Evolutionary conservation across 2,797 vertebrate genomes (phyloP), one percentile per base, ranked within the genome.

Genomic region (Sebastes ruberrimus): DNA sequence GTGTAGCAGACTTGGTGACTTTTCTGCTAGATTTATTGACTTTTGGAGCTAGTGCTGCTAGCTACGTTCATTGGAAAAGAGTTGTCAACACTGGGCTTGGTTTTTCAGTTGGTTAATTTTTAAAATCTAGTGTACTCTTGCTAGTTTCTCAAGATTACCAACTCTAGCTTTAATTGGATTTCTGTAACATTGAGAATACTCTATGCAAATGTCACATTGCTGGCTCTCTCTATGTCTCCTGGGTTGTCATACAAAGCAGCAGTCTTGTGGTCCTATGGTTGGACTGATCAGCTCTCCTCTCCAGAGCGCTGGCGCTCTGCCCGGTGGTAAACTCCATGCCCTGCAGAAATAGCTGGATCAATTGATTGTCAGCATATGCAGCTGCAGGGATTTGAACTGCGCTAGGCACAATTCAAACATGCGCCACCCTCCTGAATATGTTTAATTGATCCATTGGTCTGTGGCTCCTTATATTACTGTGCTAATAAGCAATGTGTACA

Each of bases 351-450:
- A 56, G 71, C 74, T 30, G 32, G 42, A 90, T 91, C 89, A 83
- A 91, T 91, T 86, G 74, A 90, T 78, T 83, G 82, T 84, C 80
- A 85, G 80, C 71, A 67, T 80, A 63, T 78, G 82, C 80, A 77
- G 83, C 87, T 78, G 80, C 42, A 61, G 75, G 49, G 62, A 79
- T 87, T 71, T 85, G 64, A 85, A 86, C 71, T 53, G 57, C 6
- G 13, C 68, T 83, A 7, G 64, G 80, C 76, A 65, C 76, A 75
- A 78, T 80, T 77, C 69, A 81, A 83, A 85, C 76, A 86, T 88
- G 71, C 77, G 64, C 69, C 68, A 78, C 57, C 71, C 32, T 69
- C 25, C 52, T 76, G 71, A 90, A 88, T 69, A 85, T 46, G 64
- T 84, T 86, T 32, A 72, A 89, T 83, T 85, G 87, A 88, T 90